phyloP scores from a whole-genome alignment of 2,888 invertebrate species.

The Hecatera dysodea region DNA sequence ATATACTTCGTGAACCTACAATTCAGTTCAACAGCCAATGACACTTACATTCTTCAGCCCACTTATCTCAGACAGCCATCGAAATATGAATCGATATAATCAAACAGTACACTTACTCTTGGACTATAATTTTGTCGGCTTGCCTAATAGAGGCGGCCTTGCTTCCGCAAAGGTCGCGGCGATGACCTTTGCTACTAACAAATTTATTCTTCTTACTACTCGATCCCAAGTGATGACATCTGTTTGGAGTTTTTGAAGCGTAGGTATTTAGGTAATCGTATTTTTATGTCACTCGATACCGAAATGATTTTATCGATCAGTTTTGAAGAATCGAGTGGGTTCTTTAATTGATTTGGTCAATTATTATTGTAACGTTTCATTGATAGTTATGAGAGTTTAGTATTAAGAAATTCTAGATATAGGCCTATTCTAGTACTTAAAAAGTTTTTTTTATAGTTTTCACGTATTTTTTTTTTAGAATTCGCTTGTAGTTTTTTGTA shows the following conservation, averaged over 20 bases:
- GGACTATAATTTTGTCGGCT: constrained; percentile 56
- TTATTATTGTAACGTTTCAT: constrained; percentile 18
- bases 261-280: constrained; percentile 50
- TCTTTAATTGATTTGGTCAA: not conserved
- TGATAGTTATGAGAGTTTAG: no score
- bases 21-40: constrained; percentile 19
- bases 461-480: no score
- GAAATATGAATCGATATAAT: constrained; percentile 49
- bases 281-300: constrained; percentile 68
- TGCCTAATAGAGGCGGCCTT: constrained; percentile 76
- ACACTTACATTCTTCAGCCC: constrained; percentile 29
- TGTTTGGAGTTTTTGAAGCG: constrained; percentile 66
- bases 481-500: no score
- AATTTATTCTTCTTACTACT: constrained; percentile 72
- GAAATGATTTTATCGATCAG: constrained; percentile 9
- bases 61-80: constrained; percentile 18
- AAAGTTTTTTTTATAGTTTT: no score
- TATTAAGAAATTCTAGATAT: no score
- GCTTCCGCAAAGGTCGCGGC: constrained; percentile 84
- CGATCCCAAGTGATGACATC: constrained; percentile 76
- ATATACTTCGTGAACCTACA: constrained; percentile 6
- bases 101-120: constrained; percentile 55
- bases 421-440: no score
- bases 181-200: constrained; percentile 76
- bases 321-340: constrained; percentile 1